Base-by-base conservation (phyloP, 2,113 vertebrate genomes). In the Elephas maximus region DNA sequence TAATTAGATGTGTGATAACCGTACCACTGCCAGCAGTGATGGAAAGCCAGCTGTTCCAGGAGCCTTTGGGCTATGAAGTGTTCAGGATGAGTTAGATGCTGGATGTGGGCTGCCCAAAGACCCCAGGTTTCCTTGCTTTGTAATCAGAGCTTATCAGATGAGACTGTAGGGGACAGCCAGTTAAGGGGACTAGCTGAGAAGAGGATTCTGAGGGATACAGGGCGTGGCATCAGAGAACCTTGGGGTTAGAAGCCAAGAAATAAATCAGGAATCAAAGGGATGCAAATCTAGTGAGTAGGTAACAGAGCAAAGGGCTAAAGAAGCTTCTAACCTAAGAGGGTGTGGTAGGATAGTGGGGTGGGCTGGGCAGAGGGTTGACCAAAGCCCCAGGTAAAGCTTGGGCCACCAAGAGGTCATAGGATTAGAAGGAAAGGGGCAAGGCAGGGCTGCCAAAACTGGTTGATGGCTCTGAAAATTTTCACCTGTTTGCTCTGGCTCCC, bases 1-100 rank as follows among this genome's bases (percentile, higher is more conserved):
- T 96, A 92, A 96, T 94, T 82, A 80, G 94, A 90, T 28, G 67
- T 85, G 84, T 92, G 94, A 78, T 44, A 69, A 48, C 78, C 89
- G 60, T 41, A 6, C 60, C 53, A 20, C 14, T 8, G 73, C 89
- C 91, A 94, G 91, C 79, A 76, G 79, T 90, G 93, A 88, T 1
- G 44, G 89, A 67, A 33, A 91, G 78, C 82, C 93, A 95, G 96
- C 91, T 97, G 91, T 93, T 84, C 10, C 2, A 57, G 78, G 80
- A 79, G 67, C 94, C 67, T 41, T 30, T 10, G 90, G 87, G 93
- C 82, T 30, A 10, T 1, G 9, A 65, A 0, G 0, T 23, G 41
- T 53, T 33, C 28, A 8, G 24, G 87, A 11, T 84, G 84, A 53
- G 77, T 51, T 17, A 1, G 23, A 28, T 41, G 51, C 84, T 73